Conservation (phyloP, 2,113 vertebrate species). For the Sciurus niger region DNA sequence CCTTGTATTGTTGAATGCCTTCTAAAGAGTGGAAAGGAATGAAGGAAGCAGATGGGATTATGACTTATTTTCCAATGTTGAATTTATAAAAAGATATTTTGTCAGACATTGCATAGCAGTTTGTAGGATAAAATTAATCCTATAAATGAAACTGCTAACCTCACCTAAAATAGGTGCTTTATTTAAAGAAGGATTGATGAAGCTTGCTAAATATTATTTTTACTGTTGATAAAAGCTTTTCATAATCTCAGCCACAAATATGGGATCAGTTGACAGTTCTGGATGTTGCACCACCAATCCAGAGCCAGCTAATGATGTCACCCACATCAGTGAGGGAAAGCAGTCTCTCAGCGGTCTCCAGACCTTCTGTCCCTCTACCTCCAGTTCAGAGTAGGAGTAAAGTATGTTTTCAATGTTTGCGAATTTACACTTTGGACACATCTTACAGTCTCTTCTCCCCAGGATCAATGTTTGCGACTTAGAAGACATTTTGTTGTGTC, state of each 20-base stretch:
- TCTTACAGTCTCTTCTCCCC: neutral
- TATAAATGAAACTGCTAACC: slow-evolving; percentile 74
- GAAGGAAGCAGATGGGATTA: slow-evolving; percentile 70
- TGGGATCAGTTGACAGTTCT: neutral
- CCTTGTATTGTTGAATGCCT: slow-evolving; percentile 69
- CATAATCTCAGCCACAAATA: slow-evolving; percentile 59
- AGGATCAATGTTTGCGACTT: neutral
- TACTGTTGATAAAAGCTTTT: slow-evolving; percentile 77
- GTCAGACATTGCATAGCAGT: slow-evolving; percentile 66
- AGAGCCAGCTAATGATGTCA: neutral
- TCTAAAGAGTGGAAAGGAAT: slow-evolving; percentile 40
- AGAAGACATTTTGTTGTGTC: neutral
- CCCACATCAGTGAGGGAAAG: neutral
- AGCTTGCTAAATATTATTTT: slow-evolving; percentile 79
- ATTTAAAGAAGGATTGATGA: slow-evolving; percentile 77
- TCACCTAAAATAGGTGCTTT: slow-evolving; percentile 77
- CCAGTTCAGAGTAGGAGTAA: neutral
- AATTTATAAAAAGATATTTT: slow-evolving; percentile 74
- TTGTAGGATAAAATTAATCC: slow-evolving; percentile 79
- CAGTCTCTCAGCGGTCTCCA: neutral
- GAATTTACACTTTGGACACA: neutral
- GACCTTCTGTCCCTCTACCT: neutral
- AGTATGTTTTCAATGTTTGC: accelerated
- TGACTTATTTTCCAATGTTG: slow-evolving; percentile 75
- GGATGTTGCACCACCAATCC: accelerated